phyloP scores from a whole-genome alignment of 2,113 vertebrate species.

The Halichoerus grypus region DNA sequence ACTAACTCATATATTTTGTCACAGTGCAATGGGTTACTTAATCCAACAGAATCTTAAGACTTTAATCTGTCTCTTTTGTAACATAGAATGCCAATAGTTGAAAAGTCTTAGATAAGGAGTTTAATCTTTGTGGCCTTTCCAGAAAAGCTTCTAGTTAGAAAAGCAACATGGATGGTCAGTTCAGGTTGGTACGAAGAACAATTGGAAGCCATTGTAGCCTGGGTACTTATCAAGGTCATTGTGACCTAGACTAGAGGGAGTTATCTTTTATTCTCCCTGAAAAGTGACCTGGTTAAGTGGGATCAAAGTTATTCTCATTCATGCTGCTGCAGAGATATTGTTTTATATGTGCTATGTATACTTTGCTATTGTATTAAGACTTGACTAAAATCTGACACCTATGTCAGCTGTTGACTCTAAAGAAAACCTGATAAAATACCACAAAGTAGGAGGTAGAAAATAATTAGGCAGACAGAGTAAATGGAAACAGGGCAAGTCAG shows the following conservation, averaged over 20 bases:
- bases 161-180: not conserved
- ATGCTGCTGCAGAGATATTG: not conserved
- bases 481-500: not conserved
- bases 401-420: not conserved
- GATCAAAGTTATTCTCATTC: not conserved
- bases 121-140: not conserved
- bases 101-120: constrained; percentile 22
- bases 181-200: not conserved
- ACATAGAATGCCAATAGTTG: constrained; percentile 4
- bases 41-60: not conserved
- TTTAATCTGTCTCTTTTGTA: not conserved
- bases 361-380: not conserved
- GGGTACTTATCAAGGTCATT: not conserved
- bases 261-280: not conserved
- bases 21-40: not conserved
- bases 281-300: not conserved
- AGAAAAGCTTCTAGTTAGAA: not conserved
- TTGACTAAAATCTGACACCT: not conserved
- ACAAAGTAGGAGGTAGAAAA: not conserved
- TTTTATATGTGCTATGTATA: not conserved
- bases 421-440: constrained; percentile 16
- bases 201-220: not conserved
- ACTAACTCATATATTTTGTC: not conserved
- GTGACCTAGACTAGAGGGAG: not conserved
- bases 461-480: not conserved